Base-by-base conservation (phyloP, 2,888 invertebrate genomes). In the Eristalis intricaria region DNA sequence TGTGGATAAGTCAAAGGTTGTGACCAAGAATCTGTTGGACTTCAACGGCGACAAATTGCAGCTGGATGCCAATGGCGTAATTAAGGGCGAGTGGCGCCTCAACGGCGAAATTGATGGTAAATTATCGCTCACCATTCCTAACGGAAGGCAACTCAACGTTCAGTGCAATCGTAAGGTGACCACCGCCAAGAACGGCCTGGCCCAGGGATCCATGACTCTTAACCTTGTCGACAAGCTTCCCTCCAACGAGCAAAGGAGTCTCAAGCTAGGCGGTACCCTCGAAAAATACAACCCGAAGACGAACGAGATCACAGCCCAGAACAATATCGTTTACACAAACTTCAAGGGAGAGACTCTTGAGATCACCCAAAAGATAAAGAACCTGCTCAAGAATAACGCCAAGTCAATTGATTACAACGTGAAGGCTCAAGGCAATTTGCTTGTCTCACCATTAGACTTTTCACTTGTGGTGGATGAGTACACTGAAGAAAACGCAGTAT, bases 11-110 rank as follows among this genome's bases (percentile, higher is more conserved):
- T 93, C 93, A 8, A 93, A 94, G 1, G 60, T 96, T 0, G 95
- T 95, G 29, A 95, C 96, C 0, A 96, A 95, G 90, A 96, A 95
- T 89, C 90, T 93, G 1, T 84, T 95, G 0, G 94, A 95, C 60
- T 82, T 94, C 4, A 91, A 94, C 1, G 93, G 93, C 0, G 92
- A 95, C 66, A 94, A 94, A 80, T 89, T 94, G 8, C 91, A 93
- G 23, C 86, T 93, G 10, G 91, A 92, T 26, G 90, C 90, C 0
- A 91, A 87, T 75, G 91, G 90, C 0, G 81, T 40, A 0, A 68
- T 89, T 0, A 92, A 92, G 40, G 92, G 91, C 1, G 91, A 91
- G 2, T 90, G 88, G 89, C 90, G 90, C 0, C 68, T 88, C 13
- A 92, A 92, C 86, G 91, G 92, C 0, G 92, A 92, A 78, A 0